A percentile compares a stretch with the other conserved stretches of the same genome.
phyloP scores from a whole-genome alignment of 2,888 invertebrate species.

The Steinernema hermaphroditum region DNA sequence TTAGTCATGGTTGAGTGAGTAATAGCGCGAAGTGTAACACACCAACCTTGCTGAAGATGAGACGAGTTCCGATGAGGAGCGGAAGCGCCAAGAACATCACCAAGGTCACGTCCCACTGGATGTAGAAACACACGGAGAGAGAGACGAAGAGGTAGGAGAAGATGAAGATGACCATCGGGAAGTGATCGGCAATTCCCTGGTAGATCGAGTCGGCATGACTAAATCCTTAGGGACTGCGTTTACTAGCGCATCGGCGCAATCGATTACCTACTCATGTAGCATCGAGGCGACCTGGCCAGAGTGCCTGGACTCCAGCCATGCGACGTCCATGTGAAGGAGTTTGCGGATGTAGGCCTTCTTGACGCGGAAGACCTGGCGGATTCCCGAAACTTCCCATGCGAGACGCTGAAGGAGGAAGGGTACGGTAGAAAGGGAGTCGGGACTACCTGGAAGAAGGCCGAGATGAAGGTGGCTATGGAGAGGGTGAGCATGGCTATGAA shows the following conservation, averaged over 20 bases:
- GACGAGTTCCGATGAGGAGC: constrained; percentile 47
- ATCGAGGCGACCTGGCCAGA: constrained; percentile 63
- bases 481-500: constrained; percentile 60
- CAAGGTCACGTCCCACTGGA: constrained; percentile 64
- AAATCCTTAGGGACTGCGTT: constrained; percentile 34
- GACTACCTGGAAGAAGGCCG: constrained; percentile 59
- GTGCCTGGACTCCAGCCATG: constrained; percentile 64
- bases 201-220: constrained; percentile 64
- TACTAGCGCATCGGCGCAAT: background rate
- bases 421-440: background rate
- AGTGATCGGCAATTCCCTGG: constrained; percentile 64
- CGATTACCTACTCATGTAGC: constrained; percentile 59
- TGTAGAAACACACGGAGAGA: constrained; percentile 51
- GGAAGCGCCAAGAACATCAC: constrained; percentile 62
- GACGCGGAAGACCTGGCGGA: constrained; percentile 60
- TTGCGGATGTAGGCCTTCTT: constrained; percentile 62
- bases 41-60: constrained; percentile 60
- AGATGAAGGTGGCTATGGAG: constrained; percentile 59
- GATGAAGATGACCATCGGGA: constrained; percentile 64
- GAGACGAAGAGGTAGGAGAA: constrained; percentile 51
- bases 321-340: constrained; percentile 63
- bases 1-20: constrained; percentile 6
- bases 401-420: constrained; percentile 58
- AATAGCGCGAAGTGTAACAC: no score
- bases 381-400: constrained; percentile 61